Conservation (phyloP, 2,888 invertebrate genomes). For the Sisyra terminalis region DNA sequence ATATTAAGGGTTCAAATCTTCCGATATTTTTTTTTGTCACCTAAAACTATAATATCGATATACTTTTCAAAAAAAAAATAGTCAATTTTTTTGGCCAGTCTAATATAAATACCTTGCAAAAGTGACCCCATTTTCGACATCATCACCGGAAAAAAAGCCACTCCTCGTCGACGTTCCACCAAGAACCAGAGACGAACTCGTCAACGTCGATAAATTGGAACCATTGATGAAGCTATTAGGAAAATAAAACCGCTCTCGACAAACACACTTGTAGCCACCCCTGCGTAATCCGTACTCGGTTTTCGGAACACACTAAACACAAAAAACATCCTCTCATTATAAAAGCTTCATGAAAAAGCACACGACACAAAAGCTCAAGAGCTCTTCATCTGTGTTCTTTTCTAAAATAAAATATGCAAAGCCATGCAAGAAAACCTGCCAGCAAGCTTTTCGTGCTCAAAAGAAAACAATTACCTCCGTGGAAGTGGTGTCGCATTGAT, state of each 20-base stretch:
- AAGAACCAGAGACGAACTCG: too few relatives aligned
- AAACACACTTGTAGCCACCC: slow-evolving; percentile 43
- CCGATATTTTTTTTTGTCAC: too few relatives aligned
- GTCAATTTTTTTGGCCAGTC: too few relatives aligned
- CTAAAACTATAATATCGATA: too few relatives aligned
- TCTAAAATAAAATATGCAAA: too few relatives aligned
- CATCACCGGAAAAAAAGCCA: slow-evolving; percentile 31
- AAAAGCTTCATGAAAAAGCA: neutral
- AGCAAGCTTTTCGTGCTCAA: neutral
- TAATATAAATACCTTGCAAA: too few relatives aligned
- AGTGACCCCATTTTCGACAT: slow-evolving; percentile 25
- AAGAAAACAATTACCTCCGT: slow-evolving; percentile 25
- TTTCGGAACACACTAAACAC: slow-evolving; percentile 30
- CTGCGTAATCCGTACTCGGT: slow-evolving; percentile 25
- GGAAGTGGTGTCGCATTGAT: slow-evolving; percentile 35
- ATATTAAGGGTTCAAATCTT: too few relatives aligned
- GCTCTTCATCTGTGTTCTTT: neutral
- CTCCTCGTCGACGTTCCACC: slow-evolving; percentile 22
- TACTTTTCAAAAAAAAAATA: too few relatives aligned
- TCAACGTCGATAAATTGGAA: neutral
- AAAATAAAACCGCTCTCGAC: slow-evolving; percentile 40
- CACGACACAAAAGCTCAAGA: neutral
- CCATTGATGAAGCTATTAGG: slow-evolving; percentile 26
- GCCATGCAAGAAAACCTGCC: too few relatives aligned
- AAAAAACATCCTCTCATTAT: neutral